Conservation (phyloP, 2,888 invertebrate genomes). For the Brachypalpus laphriformis region DNA sequence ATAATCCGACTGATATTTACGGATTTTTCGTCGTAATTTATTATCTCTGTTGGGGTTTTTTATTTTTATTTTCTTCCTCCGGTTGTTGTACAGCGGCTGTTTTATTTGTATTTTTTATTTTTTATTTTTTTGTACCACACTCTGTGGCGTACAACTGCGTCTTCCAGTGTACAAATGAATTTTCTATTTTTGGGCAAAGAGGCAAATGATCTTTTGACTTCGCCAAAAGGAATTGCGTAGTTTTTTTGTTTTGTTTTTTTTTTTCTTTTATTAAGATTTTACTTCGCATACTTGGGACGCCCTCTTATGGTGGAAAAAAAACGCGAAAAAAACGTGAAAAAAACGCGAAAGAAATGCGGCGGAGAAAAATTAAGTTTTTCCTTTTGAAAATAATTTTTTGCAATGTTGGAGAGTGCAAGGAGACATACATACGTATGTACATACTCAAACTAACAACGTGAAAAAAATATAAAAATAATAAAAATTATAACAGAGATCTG, state of each 20-base stretch:
- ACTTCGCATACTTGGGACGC: constrained; percentile 14
- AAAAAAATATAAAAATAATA: not conserved
- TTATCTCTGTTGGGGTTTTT: constrained; percentile 57
- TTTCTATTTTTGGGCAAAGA: constrained; percentile 73
- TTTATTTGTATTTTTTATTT: not conserved
- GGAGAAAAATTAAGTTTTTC: not conserved
- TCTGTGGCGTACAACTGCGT: constrained; percentile 43
- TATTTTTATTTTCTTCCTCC: constrained; percentile 20
- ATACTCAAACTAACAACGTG: constrained; percentile 19
- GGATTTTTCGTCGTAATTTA: constrained; percentile 70
- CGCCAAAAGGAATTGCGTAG: constrained; percentile 51
- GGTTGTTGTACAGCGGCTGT: constrained; percentile 29
- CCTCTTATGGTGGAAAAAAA: constrained; percentile 8
- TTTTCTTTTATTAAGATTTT: constrained; percentile 1
- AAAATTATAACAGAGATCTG: constrained; percentile 2
- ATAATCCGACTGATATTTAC: constrained; percentile 73
- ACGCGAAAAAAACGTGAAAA: not conserved
- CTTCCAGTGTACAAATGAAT: constrained; percentile 50
- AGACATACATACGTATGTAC: constrained; percentile 3
- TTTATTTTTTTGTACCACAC: constrained; percentile 34
- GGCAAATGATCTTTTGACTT: constrained; percentile 72
- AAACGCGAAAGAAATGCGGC: not conserved
- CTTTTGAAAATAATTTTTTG: constrained; percentile 8
- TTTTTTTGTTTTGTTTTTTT: constrained; percentile 1
- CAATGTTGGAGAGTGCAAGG: not conserved